These are phyloP conservation scores for Mormoops blainvillei DNA, from an alignment of 2,113 vertebrate species.

Conservation along the genomic window DNA sequence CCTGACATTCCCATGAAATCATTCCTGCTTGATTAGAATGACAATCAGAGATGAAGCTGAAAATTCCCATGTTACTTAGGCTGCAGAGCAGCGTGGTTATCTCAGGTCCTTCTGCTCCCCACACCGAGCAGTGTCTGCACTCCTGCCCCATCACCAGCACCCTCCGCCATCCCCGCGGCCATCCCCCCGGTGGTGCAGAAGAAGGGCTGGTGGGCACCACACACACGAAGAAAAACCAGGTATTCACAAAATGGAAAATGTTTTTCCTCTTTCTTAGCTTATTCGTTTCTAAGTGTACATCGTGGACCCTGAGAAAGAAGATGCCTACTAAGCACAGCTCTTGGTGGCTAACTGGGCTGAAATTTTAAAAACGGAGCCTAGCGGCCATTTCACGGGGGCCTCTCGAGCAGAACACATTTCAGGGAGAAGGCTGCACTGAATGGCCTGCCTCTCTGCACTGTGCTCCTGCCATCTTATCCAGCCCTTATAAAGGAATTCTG, in stretches of 20 bases:
- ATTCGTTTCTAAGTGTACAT: not conserved
- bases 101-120: not conserved
- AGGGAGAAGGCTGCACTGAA: not conserved
- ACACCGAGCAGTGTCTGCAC: fast-evolving
- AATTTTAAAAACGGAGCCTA: not conserved
- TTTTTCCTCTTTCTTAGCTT: not conserved
- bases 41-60: not conserved
- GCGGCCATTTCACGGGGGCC: not conserved
- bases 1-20: not conserved
- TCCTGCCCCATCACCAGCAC: fast-evolving
- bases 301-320: not conserved
- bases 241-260: not conserved
- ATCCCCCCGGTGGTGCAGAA: fast-evolving
- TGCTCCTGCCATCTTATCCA: not conserved
- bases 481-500: not conserved
- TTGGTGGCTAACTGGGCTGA: not conserved
- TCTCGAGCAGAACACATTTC: not conserved
- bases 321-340: not conserved
- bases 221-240: not conserved
- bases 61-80: not conserved
- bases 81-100: fast-evolving
- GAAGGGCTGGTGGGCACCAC: fast-evolving
- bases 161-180: fast-evolving
- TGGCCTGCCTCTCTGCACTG: not conserved
- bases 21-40: not conserved